These are phyloP conservation scores for Dicrurus megarhynchus DNA, from an alignment of 2,113 vertebrate species.

Conservation along the genomic window DNA sequence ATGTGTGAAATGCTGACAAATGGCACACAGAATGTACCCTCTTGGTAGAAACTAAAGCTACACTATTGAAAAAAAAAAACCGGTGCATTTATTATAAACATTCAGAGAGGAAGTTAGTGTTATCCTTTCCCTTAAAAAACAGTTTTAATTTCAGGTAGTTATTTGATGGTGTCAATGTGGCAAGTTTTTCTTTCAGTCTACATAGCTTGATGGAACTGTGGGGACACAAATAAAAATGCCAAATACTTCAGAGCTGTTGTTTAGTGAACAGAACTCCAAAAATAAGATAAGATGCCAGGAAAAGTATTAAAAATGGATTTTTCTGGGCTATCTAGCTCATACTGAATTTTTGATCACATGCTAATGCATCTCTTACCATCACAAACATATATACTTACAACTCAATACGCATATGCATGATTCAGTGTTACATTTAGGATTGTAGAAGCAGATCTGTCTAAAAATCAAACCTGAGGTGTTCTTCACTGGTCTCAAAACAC, in stretches of 20 bases:
- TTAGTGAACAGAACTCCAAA: neutral
- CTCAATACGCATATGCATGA: constrained; percentile 8
- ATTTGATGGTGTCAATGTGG: neutral
- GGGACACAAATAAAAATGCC: neutral
- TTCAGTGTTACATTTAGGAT: constrained; percentile 44
- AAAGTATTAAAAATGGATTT: constrained; percentile 23
- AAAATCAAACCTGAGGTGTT: constrained; percentile 36
- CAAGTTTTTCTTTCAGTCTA: neutral
- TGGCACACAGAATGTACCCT: neutral
- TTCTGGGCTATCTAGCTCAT: constrained; percentile 6
- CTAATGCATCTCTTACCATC: constrained; percentile 6
- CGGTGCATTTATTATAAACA: neutral
- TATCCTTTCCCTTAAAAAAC: neutral
- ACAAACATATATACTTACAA: constrained; percentile 46
- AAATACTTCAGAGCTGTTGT: neutral
- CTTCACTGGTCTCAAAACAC: constrained; percentile 41
- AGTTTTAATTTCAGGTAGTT: neutral
- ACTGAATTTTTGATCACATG: constrained; percentile 15
- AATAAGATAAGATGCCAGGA: neutral
- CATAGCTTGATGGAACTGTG: neutral
- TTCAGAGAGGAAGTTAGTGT: neutral
- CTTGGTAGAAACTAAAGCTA: neutral
- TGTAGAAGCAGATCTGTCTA: constrained; percentile 33
- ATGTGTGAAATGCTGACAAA: neutral
- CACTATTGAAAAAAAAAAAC: too few relatives aligned